These are phyloP conservation scores for Drosophila asahinai DNA, from an alignment of 1,140 invertebrate species.

Conservation along the genomic window DNA sequence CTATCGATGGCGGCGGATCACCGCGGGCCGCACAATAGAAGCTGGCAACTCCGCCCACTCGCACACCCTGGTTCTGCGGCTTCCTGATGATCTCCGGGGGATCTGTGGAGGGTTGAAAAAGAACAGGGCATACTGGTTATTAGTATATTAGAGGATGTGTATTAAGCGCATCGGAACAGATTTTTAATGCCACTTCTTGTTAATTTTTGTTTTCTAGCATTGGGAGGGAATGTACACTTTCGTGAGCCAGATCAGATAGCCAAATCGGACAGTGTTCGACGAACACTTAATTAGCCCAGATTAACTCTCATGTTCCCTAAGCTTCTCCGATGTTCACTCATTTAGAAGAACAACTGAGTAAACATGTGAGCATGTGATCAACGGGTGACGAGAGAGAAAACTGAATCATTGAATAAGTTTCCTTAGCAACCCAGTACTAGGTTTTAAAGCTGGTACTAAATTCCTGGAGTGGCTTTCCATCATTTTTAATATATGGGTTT, in stretches of 20 bases:
- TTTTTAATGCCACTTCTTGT: conserved; percentile 8
- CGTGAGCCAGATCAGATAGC: background rate
- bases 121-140: conserved; percentile 56
- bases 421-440: background rate
- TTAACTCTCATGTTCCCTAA: too few species aligned
- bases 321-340: too few species aligned
- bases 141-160: background rate
- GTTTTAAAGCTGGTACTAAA: conserved; percentile 27
- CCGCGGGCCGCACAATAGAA: conserved; percentile 98
- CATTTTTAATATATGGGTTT: conserved; percentile 16
- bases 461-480: conserved; percentile 19
- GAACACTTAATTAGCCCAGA: too few species aligned
- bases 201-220: background rate
- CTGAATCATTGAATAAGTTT: background rate
- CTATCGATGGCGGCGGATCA: conserved; percentile 94
- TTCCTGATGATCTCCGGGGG: conserved; percentile 95
- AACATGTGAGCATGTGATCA: background rate
- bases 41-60: conserved; percentile 95
- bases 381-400: background rate
- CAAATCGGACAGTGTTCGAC: too few species aligned
- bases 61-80: conserved; percentile 94
- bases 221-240: background rate
- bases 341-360: background rate
- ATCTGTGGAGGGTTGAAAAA: conserved; percentile 88
- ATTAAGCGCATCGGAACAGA: conserved; percentile 1